Evolutionary conservation across 2,113 vertebrate genomes (phyloP).

Genomic region (Apeltes quadracus): DNA sequence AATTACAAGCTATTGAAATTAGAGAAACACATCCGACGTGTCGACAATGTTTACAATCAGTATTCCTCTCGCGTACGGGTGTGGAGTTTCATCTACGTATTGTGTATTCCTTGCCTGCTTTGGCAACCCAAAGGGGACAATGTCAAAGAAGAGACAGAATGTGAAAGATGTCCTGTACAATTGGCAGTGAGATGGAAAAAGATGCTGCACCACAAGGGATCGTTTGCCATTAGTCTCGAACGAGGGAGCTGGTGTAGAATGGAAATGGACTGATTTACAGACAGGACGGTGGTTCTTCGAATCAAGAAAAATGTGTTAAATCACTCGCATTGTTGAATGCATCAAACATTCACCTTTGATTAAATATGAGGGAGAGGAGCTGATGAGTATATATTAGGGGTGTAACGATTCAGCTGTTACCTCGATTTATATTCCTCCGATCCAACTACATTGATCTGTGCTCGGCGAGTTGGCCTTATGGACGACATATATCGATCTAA

Average conservation of each 20-base stretch:
- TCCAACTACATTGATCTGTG: too few relatives aligned
- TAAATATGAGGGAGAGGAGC: conserved; percentile 29
- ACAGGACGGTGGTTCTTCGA: conserved; percentile 34
- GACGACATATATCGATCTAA: too few relatives aligned
- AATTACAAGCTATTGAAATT: neutral
- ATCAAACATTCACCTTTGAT: conserved; percentile 19
- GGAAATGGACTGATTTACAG: conserved; percentile 67
- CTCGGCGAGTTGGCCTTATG: too few relatives aligned
- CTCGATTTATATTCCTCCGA: too few relatives aligned
- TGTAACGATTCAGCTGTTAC: too few relatives aligned
- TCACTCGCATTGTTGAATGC: conserved; percentile 33
- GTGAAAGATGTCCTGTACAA: conserved; percentile 71
- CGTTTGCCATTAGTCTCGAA: conserved; percentile 64
- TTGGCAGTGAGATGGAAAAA: conserved; percentile 72
- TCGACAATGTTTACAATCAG: conserved; percentile 5
- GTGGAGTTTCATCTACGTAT: conserved; percentile 21
- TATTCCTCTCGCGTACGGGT: conserved; percentile 31
- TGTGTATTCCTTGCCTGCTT: conserved; percentile 53
- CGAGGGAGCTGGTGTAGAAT: conserved; percentile 64
- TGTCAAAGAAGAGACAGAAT: conserved; percentile 66
- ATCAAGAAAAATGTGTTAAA: conserved; percentile 38
- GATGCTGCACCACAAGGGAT: conserved; percentile 70
- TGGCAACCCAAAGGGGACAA: conserved; percentile 58
- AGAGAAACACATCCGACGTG: neutral
- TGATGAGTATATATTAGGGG: conserved; percentile 16